Evolutionary conservation across 2,797 vertebrate genomes (phyloP).

Genomic region (Anguilla megastoma): DNA sequence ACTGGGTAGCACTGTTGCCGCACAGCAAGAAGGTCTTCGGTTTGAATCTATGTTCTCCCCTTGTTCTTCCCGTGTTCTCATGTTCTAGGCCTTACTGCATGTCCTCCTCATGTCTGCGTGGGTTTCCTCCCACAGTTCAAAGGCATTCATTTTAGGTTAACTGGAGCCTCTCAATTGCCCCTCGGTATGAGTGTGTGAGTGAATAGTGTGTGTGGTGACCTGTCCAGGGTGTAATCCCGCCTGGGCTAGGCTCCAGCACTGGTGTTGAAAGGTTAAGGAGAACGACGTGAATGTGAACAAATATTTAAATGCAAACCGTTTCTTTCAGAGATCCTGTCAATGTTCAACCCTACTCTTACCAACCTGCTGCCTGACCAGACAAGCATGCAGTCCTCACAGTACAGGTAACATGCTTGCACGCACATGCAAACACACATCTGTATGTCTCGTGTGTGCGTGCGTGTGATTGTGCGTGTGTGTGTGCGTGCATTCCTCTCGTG

Average conservation of each 20-base stretch:
- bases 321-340: slow-evolving; percentile 64
- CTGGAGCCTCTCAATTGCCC: no score
- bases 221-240: no score
- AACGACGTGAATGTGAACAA: neutral
- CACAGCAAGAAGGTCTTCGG: no score
- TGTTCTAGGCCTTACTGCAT: no score
- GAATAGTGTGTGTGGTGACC: no score
- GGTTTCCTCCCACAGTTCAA: no score
- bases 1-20: no score
- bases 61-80: no score
- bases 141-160: no score
- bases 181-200: no score
- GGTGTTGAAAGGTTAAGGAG: neutral
- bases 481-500: neutral
- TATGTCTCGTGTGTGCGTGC: neutral
- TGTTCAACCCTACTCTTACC: slow-evolving; percentile 64
- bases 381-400: slow-evolving; percentile 26
- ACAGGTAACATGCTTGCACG: slow-evolving; percentile 54
- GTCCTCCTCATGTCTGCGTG: no score
- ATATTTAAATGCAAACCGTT: slow-evolving; percentile 5
- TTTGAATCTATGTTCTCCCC: no score
- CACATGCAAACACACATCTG: neutral
- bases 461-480: slow-evolving; percentile 19
- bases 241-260: neutral
- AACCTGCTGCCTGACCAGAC: slow-evolving; percentile 41